Base-by-base conservation (phyloP, 2,797 vertebrate species). In the Neosalanx taihuensis region DNA sequence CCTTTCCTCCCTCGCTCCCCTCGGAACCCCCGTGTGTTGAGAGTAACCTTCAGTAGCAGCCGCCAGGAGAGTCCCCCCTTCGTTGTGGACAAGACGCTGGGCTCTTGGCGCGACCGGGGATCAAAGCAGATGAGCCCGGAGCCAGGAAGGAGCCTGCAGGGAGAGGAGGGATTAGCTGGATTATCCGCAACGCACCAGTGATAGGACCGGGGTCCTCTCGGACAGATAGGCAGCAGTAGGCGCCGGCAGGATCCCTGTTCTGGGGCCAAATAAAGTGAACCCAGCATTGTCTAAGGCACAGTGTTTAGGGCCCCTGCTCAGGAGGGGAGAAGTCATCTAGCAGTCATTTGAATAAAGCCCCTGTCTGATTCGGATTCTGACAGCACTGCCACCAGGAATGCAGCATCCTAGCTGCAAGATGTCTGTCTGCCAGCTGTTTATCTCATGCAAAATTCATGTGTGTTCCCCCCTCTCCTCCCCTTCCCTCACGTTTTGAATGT, bases 101-200 rank as follows among this genome's bases (percentile, higher is more conserved):
- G 53, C 20, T 58, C 65, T 76, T 31, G 37, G 30, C 31, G 76
- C 80, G 79, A 85, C 79, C 78, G 69, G 5, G 74, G 77, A 89
- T 89, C 79, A 88, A 88, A 90, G 81, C 59, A 72, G 64, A 49
- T 70, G 76, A 84, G 74, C 77, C 72, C 78, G 73, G 88, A 89
- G 78, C 78, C 77, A 71, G 5, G 68, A 83, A 83, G 72, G 76
- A 71, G 67, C 80, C 83, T n/a, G 0, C 15, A 2, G 79, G 80
- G 79, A 85, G 72, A 81, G 69, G 70, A 20, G 31, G 84, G 87
- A 87, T 90, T 85, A 88, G 71, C 72, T 69, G 85, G 85, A 91
- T 89, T 88, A 84, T 67, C 78, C 63, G 69, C 79, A 79, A 87
- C 71, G 70, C 73, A 84, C 56, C 70, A 85, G 66, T 81, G 81